Percentiles rank a stretch among this genome's conserved stretches.
Conservation (phyloP, 2,797 vertebrate species). For the Cyclura pinguis region DNA sequence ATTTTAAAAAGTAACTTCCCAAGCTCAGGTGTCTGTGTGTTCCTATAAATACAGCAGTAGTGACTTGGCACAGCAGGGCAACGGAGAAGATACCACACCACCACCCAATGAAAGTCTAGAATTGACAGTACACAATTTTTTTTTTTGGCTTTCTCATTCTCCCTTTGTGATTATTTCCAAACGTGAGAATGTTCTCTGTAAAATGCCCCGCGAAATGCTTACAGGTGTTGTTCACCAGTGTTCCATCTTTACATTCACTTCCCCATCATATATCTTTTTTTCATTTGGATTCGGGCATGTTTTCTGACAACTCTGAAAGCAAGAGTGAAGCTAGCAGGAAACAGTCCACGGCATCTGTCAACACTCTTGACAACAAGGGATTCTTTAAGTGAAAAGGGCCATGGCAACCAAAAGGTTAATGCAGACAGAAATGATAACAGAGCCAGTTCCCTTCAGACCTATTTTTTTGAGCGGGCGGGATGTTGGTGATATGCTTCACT, state of each 20-base stretch:
- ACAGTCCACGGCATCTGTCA: neutral
- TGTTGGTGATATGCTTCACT: neutral
- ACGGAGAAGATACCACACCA: neutral
- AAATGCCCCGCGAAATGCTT: neutral
- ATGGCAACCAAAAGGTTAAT: conserved; percentile 26
- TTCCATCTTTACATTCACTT: conserved; percentile 3
- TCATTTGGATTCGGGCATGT: neutral
- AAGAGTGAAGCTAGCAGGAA: neutral
- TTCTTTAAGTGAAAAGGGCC: neutral
- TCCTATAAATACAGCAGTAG: neutral
- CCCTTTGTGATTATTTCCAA: neutral
- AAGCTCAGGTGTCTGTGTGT: too few relatives aligned
- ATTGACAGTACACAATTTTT: neutral
- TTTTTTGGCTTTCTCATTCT: neutral
- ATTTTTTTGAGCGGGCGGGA: neutral
- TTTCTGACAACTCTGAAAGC: conserved; percentile 15
- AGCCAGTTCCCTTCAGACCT: neutral
- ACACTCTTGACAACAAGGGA: neutral
- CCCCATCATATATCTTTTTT: neutral
- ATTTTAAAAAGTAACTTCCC: too few relatives aligned
- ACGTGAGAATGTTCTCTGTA: neutral
- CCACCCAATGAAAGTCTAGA: neutral
- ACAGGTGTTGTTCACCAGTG: neutral
- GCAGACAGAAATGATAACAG: conserved; percentile 19
- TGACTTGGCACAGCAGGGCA: too few relatives aligned